Percentiles rank a stretch among this genome's conserved stretches.
phyloP scores from a whole-genome alignment of 2,797 vertebrate species.

The Tauraco hartlaubi region DNA sequence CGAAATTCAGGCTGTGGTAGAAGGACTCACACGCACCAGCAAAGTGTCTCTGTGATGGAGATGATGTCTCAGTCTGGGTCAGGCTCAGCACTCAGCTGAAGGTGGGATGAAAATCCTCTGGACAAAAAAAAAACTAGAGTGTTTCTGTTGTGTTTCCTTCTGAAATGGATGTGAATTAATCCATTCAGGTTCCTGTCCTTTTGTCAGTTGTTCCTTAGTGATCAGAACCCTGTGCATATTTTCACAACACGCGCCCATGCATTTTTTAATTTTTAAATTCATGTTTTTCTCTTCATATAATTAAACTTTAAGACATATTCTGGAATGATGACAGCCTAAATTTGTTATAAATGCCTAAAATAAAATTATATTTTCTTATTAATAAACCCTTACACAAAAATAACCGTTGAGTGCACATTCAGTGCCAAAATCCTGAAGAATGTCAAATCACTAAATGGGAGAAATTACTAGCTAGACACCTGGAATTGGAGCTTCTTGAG shows the following conservation, averaged over 20 bases:
- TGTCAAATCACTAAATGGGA: not conserved
- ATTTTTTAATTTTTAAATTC: not conserved
- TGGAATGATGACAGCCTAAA: not conserved
- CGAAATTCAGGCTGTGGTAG: not conserved
- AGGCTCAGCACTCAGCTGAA: not conserved
- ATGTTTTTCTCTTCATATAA: not conserved
- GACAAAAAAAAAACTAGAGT: not conserved
- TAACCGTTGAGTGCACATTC: not conserved
- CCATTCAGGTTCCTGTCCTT: not conserved
- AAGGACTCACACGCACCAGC: not conserved
- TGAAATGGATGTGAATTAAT: not conserved
- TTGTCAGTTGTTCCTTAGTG: not conserved
- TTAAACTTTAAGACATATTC: not conserved
- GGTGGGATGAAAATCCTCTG: not conserved
- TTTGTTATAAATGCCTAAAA: not conserved
- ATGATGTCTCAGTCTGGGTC: not conserved
- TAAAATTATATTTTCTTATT: not conserved
- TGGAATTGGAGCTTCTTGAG: conserved; percentile 32
- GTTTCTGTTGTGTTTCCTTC: not conserved
- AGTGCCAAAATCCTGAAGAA: conserved; percentile 31
- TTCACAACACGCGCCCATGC: not conserved
- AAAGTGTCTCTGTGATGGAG: not conserved
- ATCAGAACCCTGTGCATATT: not conserved
- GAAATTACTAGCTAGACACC: conserved; percentile 44
- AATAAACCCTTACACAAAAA: not conserved